Evolutionary conservation across 1,140 invertebrate genomes (phyloP), one percentile per base, ranked within the genome.

Genomic region (Dysdera silvatica): DNA sequence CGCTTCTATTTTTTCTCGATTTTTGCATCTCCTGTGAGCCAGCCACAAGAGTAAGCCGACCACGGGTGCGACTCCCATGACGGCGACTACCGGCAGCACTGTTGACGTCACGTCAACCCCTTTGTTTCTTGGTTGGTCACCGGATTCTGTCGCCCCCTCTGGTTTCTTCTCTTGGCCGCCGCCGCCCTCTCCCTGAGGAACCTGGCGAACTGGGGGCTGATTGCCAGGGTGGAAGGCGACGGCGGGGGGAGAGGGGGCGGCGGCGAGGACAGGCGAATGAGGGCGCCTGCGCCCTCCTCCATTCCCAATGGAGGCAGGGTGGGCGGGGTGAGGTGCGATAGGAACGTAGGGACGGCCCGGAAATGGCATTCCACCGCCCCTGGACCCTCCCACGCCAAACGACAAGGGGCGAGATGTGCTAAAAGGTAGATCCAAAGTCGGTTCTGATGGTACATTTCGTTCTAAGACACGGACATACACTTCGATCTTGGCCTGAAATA

Each of bases 401-500:
- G n/a, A n/a, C 4, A 26, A 26, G 8, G 63, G 53, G 2, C 54
- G 28, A 48, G 54, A 61, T 58, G 67, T 53, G 57, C 54, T 60
- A 64, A 68, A 66, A 24, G 65, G 65, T 8, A 66, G 43, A 6
- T 66, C 26, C 43, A 67, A 32, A 61, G 61, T 37, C 18, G 49
- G 67, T 37, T 59, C 59, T 6, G 61, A 55, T 1, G 61, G 51
- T 10, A 29, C 31, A 57, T 45, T 47, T 3, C 33, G 18, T 10
- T 51, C 31, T 26, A 71, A 68, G 6, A 73, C 70, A 32, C 77
- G 76, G 8, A 80, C 62, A 26, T 87, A 83, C 10, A 87, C 84
- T 74, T 86, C 85, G n/a, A 80, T 82, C 74, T 87, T 88, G 4
- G 83, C 79, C 20, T 80, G 35, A 16, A 57, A 55, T 32, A n/a